Conservation (phyloP, 2,113 vertebrate genomes). For the Rhea americana region DNA sequence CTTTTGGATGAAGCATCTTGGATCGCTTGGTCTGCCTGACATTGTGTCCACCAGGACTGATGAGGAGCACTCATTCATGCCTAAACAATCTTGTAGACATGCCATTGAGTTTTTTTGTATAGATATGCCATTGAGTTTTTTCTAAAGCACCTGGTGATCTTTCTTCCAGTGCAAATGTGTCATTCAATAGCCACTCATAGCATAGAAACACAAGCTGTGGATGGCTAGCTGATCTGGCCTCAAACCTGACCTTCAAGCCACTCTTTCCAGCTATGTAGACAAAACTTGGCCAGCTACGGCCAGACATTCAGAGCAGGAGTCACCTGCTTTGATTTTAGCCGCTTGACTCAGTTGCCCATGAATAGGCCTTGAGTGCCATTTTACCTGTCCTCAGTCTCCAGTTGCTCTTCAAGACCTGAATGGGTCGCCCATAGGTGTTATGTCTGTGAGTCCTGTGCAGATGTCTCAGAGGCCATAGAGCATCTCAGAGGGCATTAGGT, state of each 20-base stretch:
- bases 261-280: background rate
- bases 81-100: background rate
- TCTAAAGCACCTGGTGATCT: background rate
- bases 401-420: background rate
- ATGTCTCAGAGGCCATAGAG: background rate
- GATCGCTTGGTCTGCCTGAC: background rate
- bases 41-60: background rate
- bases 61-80: background rate
- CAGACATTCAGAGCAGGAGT: accelerated
- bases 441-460: no score
- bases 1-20: background rate
- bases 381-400: background rate
- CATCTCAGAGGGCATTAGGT: background rate
- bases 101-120: background rate
- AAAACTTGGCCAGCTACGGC: background rate
- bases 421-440: background rate
- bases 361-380: background rate
- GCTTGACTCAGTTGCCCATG: background rate
- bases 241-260: background rate
- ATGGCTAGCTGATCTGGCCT: background rate
- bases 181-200: no score
- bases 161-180: background rate
- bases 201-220: background rate
- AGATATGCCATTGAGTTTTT: background rate
- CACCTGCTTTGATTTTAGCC: background rate